A percentile compares a stretch with the other conserved stretches of the same genome.
Evolutionary conservation across 2,888 invertebrate genomes (phyloP).

Genomic region (Nephrotoma flavescens): DNA sequence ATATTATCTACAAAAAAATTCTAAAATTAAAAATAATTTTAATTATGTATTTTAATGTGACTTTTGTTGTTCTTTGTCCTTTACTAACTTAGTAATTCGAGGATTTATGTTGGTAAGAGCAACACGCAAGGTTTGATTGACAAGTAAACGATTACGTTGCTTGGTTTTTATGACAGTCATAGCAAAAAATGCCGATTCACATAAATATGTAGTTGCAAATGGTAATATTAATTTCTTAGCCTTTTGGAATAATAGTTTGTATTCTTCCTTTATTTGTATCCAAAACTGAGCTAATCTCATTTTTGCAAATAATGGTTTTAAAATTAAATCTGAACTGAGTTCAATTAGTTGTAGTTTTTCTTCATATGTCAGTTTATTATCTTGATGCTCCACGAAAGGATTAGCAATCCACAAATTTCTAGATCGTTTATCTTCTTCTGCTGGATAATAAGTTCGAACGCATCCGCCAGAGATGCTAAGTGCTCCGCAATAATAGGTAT

Average conservation of each 20-base stretch:
- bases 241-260: slow-evolving; percentile 12
- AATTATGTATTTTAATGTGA: too few relatives aligned
- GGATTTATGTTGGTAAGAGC: too few relatives aligned
- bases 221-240: slow-evolving; percentile 12
- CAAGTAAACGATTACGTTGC: too few relatives aligned
- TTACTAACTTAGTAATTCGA: too few relatives aligned
- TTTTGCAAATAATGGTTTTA: slow-evolving; percentile 13
- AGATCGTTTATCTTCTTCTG: background rate
- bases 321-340: slow-evolving; percentile 14
- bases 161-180: too few relatives aligned
- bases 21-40: too few relatives aligned
- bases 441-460: background rate
- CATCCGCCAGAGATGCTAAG: background rate
- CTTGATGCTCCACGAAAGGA: background rate
- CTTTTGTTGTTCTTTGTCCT: too few relatives aligned
- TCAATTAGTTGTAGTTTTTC: slow-evolving; percentile 10
- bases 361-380: background rate
- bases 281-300: slow-evolving; percentile 8
- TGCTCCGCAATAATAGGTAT: background rate
- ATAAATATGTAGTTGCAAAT: slow-evolving; percentile 12
- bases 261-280: slow-evolving; percentile 9
- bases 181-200: background rate
- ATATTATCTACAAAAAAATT: too few relatives aligned
- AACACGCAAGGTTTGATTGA: too few relatives aligned
- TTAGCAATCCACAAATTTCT: background rate